A percentile compares a stretch with the other conserved stretches of the same genome.
These are phyloP conservation scores for Bufotes viridis DNA, from an alignment of 2,797 vertebrate genomes.

Conservation along the genomic window DNA sequence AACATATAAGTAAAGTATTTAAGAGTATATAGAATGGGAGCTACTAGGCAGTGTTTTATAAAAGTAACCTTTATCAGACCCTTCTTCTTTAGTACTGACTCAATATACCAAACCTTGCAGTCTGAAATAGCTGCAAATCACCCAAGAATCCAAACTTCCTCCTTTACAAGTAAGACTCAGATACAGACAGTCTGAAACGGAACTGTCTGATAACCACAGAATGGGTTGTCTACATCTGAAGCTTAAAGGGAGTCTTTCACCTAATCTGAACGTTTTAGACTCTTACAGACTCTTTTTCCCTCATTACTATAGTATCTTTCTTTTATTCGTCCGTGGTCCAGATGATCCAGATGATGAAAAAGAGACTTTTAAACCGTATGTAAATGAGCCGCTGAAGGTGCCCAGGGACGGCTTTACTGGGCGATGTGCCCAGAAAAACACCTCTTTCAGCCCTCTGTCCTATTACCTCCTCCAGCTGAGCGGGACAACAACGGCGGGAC, in stretches of 20 bases:
- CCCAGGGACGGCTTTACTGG: too few species aligned
- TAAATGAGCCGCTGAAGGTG: too few species aligned
- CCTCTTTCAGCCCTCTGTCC: too few species aligned
- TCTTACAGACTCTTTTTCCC: too few species aligned
- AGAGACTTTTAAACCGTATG: too few species aligned
- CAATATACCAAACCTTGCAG: not conserved
- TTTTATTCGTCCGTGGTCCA: too few species aligned
- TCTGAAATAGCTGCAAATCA: not conserved
- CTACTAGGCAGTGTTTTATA: not conserved
- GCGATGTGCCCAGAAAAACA: too few species aligned
- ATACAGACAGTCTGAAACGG: constrained; percentile 29
- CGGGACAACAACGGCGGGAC: too few species aligned
- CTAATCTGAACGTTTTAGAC: too few species aligned
- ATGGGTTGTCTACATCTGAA: not conserved
- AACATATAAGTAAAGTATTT: not conserved
- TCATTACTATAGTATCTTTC: too few species aligned
- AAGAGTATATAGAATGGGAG: not conserved
- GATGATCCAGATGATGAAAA: too few species aligned
- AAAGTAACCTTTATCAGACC: not conserved
- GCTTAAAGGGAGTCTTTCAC: not conserved
- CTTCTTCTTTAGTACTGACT: not conserved
- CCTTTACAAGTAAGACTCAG: not conserved
- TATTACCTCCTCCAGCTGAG: too few species aligned
- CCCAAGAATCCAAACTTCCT: constrained; percentile 37
- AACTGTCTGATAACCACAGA: constrained; percentile 48